phyloP scores from a whole-genome alignment of 2,888 invertebrate species.

The Leptura quadrifasciata region DNA sequence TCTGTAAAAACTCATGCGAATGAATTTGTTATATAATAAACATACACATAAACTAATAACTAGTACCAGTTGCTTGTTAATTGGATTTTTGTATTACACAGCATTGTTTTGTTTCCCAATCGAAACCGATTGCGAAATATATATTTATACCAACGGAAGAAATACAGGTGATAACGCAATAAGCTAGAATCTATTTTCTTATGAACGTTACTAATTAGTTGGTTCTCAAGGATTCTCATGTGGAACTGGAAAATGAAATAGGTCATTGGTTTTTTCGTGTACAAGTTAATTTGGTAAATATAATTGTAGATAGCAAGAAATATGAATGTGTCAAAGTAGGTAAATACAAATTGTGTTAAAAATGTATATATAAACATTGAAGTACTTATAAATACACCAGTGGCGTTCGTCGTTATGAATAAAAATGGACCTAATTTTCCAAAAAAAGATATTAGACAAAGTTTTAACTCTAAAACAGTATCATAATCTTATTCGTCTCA shows the following conservation, averaged over 20 bases:
- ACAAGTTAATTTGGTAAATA: neutral
- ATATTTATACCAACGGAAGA: conserved; percentile 20
- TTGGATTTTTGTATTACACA: conserved; percentile 31
- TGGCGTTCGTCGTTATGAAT: no score
- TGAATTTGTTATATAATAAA: conserved; percentile 27
- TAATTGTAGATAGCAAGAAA: no score
- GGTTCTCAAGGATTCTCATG: conserved; percentile 20
- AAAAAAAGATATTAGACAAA: no score
- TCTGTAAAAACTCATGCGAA: conserved; percentile 16
- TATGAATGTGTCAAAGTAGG: no score
- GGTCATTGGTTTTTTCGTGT: neutral
- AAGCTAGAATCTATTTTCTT: conserved; percentile 5
- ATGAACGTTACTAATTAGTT: conserved; percentile 15
- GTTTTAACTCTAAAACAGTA: no score
- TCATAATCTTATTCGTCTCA: no score
- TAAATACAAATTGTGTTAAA: no score
- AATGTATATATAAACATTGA: no score
- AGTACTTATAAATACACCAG: no score
- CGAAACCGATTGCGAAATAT: conserved; percentile 6
- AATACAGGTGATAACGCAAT: conserved; percentile 20
- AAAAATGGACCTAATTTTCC: no score
- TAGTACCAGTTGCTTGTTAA: neutral
- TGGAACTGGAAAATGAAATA: neutral
- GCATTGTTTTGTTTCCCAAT: conserved; percentile 33
- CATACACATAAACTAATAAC: neutral